Base-by-base conservation (phyloP, 2,888 invertebrate genomes). In the Drosophila atripex region DNA sequence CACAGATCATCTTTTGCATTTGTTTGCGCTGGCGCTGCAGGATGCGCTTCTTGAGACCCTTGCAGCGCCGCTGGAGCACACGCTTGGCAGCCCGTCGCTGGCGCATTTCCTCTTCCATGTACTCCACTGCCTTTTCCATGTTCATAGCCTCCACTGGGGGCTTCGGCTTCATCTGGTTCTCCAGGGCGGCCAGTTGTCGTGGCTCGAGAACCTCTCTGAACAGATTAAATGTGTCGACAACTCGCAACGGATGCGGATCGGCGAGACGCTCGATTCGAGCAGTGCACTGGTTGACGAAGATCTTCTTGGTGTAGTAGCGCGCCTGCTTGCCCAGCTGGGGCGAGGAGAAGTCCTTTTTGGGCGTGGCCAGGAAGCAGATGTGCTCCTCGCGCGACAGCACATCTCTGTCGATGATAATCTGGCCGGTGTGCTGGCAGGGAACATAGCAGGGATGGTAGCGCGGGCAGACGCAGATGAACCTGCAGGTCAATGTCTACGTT, bases 401-500 rank as follows among this genome's bases (percentile, higher is more conserved):
- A 75, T 91, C 90, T 9, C 91, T 84, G 57, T 91, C 90, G 21
- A 91, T 80, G 9, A 89, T 85, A 2, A 90, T 85, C 61, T 90
- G 88, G 2, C 89, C 91, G 0, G 80, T 73, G 60, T 91, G 91
- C 52, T 88, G 82, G 57, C 91, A 91, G 49, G 83, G 86, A 30
- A 66, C 61, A 49, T 89, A 88, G 55, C 85, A 77, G 0, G 86
- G 78, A 35, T 79, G 75, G 50, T 87, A 88, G 3, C 78, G 83
- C 0, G 90, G 89, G 28, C 89, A 89, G 16, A 86, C 68, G 50
- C 86, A 91, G 8, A 73, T 73, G 54, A 78, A 86, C 41, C 82
- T 61, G 23, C 16, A 11, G 30, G 28, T 23, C 8, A 59, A 59
- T 21, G 12, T n/a, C 6, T n/a, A 47, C 1, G 32, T 21, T 16